A percentile compares a stretch with the other conserved stretches of the same genome.
These are phyloP conservation scores for Agapornis roseicollis DNA, from an alignment of 2,113 vertebrate species.

Conservation along the genomic window DNA sequence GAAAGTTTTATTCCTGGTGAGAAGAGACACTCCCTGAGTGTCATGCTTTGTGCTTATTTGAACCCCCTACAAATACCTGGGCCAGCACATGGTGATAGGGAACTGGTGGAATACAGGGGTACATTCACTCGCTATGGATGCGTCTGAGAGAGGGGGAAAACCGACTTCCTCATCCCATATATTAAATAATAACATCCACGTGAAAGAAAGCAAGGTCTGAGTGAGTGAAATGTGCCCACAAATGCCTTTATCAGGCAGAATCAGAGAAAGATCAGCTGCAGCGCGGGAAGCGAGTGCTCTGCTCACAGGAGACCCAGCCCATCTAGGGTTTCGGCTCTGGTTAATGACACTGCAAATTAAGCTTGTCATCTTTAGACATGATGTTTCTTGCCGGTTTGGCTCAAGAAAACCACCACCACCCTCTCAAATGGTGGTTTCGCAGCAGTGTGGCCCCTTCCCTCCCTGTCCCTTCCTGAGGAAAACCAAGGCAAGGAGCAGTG, in stretches of 20 bases:
- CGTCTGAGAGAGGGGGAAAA: neutral
- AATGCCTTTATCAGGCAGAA: conserved; percentile 46
- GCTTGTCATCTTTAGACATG: conserved; percentile 77
- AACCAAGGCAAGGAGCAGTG: accelerated
- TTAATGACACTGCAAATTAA: conserved; percentile 86
- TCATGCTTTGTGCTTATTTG: neutral
- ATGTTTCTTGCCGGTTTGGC: conserved; percentile 64
- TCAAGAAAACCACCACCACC: conserved; percentile 56
- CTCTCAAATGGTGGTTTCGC: neutral
- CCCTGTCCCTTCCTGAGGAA: neutral
- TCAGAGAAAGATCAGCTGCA: conserved; percentile 34
- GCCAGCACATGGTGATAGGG: neutral
- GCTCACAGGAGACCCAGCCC: conserved; percentile 64
- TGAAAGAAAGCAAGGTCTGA: neutral
- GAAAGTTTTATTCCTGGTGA: neutral
- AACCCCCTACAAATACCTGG: neutral
- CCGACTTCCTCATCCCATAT: accelerated
- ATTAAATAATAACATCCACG: neutral
- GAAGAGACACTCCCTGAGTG: neutral
- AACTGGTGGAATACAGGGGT: accelerated
- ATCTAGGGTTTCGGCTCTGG: conserved; percentile 83
- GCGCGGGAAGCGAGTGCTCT: neutral
- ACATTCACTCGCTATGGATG: neutral
- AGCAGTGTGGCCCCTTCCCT: neutral
- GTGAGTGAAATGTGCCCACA: neutral